Conservation (phyloP, 1,140 invertebrate genomes). For the Hypothenemus hampei region DNA sequence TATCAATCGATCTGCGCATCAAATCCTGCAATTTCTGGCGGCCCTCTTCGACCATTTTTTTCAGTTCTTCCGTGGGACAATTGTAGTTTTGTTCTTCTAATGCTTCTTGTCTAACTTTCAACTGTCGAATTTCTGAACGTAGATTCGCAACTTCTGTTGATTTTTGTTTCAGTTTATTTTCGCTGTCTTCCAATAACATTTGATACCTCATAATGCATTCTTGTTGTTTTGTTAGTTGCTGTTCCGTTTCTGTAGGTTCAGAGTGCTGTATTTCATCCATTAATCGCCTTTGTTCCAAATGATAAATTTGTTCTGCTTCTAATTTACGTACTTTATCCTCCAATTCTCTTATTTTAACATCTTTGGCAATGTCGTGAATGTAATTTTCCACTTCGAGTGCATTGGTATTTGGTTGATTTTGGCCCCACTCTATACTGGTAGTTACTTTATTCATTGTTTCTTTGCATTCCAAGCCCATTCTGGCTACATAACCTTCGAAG, state of each 20-base stretch:
- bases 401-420: slow-evolving; percentile 1
- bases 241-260: slow-evolving; percentile 24
- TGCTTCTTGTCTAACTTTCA: slow-evolving; percentile 33
- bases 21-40: slow-evolving; percentile 32
- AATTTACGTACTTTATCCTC: slow-evolving; percentile 34
- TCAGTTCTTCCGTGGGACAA: slow-evolving; percentile 29
- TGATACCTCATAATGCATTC: slow-evolving; percentile 30
- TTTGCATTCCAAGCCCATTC: slow-evolving; percentile 24
- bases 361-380: slow-evolving; percentile 33
- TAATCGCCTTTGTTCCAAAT: slow-evolving; percentile 5
- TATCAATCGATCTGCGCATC: slow-evolving; percentile 35
- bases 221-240: slow-evolving; percentile 26
- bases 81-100: slow-evolving; percentile 34
- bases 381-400: slow-evolving; percentile 21
- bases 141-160: slow-evolving; percentile 29
- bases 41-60: slow-evolving; percentile 31
- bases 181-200: slow-evolving; percentile 28
- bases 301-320: slow-evolving; percentile 20
- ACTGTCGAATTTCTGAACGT: slow-evolving; percentile 29
- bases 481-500: slow-evolving; percentile 23
- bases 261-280: slow-evolving; percentile 2
- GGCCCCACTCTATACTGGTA: slow-evolving; percentile 28
- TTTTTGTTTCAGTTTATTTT: slow-evolving; percentile 31
- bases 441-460: slow-evolving; percentile 28
- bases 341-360: slow-evolving; percentile 32